Conservation (phyloP, 2,797 vertebrate genomes). For the Chrosomus eos region DNA sequence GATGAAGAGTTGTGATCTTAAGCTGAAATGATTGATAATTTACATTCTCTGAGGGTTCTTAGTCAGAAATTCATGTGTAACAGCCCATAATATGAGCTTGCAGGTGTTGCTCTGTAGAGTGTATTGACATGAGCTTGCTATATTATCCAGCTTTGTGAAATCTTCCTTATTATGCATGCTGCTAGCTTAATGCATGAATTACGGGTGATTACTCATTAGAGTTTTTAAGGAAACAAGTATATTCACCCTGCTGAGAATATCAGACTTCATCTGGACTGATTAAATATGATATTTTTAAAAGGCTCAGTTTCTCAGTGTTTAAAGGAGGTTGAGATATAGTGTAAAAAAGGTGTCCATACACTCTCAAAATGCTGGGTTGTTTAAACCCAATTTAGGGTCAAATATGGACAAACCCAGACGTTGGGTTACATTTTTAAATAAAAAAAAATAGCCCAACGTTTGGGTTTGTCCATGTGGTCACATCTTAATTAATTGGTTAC, state of each 20-base stretch:
- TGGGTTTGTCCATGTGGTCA: too few relatives aligned
- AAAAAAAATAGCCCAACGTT: too few relatives aligned
- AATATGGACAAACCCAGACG: too few relatives aligned
- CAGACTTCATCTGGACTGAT: slow-evolving; percentile 27
- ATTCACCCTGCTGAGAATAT: slow-evolving; percentile 51
- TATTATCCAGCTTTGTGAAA: slow-evolving; percentile 46
- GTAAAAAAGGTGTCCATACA: background rate
- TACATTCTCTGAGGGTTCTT: slow-evolving; percentile 28
- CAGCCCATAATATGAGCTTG: slow-evolving; percentile 42
- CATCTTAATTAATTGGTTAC: background rate
- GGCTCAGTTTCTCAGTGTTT: background rate
- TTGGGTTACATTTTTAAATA: too few relatives aligned
- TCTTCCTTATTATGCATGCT: slow-evolving; percentile 46
- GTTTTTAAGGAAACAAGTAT: slow-evolving; percentile 39
- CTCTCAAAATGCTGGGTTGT: background rate
- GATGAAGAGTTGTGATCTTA: slow-evolving; percentile 22
- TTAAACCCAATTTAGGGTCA: too few relatives aligned
- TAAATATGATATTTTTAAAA: slow-evolving; percentile 16
- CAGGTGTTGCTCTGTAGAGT: slow-evolving; percentile 51
- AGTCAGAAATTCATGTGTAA: slow-evolving; percentile 41
- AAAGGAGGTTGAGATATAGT: background rate
- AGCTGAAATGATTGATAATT: slow-evolving; percentile 28
- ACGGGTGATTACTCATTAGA: slow-evolving; percentile 8
- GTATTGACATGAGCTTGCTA: slow-evolving; percentile 44
- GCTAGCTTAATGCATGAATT: slow-evolving; percentile 51